Conservation (phyloP, 37 sponge, comb jelly and placozoan genomes). For the Dysidea cf. avara region DNA sequence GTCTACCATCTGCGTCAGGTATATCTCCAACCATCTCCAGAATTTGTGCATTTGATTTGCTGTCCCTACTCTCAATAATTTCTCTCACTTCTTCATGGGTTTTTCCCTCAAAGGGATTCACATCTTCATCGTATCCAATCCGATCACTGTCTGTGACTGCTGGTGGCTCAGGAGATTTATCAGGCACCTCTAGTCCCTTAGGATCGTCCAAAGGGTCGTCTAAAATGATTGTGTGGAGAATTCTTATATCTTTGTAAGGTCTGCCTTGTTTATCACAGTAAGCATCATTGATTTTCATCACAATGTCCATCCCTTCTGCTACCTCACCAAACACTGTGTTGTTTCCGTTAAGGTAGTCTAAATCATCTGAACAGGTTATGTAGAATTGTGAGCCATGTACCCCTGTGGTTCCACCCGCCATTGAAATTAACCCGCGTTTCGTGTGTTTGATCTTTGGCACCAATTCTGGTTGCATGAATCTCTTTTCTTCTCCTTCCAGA, state of each 20-base stretch:
- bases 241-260: constrained; percentile 92
- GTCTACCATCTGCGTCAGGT: constrained; percentile 95
- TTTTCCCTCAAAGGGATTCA: constrained; percentile 84
- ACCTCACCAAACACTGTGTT: constrained; percentile 98
- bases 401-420: constrained; percentile 83
- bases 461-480: constrained; percentile 72
- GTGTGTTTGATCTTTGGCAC: constrained; percentile 83
- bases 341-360: constrained; percentile 79
- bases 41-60: constrained; percentile 90
- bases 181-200: constrained; percentile 60
- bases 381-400: constrained; percentile 88
- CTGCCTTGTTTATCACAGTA: constrained; percentile 86
- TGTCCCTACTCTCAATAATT: constrained; percentile 52
- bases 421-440: constrained; percentile 80
- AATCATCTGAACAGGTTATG: constrained; percentile 73
- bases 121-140: constrained; percentile 90
- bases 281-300: constrained; percentile 81
- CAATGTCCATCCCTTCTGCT: constrained; percentile 80
- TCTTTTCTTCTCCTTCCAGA: constrained; percentile 61
- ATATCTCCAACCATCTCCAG: constrained; percentile 97
- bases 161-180: constrained; percentile 84
- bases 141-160: constrained; percentile 47
- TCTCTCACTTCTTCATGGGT: constrained; percentile 80
- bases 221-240: constrained; percentile 92
- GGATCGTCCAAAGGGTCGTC: constrained; percentile 94